These are phyloP conservation scores for Zenarchopterus dispar DNA, from an alignment of 2,797 vertebrate species.

Conservation along the genomic window DNA sequence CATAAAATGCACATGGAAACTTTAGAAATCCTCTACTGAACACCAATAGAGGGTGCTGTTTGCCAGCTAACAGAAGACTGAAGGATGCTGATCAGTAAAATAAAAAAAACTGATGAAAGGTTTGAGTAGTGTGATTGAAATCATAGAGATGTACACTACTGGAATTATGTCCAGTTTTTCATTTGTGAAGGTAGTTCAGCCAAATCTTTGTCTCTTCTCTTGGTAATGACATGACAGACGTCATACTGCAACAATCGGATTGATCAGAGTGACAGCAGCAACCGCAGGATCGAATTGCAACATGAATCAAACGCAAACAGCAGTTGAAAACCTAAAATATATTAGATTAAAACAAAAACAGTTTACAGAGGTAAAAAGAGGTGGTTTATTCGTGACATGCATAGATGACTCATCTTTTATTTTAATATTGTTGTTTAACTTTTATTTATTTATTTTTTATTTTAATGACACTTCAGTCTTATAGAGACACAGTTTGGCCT, in stretches of 20 bases:
- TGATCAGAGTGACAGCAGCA: too few species aligned
- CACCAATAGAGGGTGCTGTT: slow-evolving; percentile 46
- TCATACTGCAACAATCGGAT: too few species aligned
- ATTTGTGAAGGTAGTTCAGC: too few species aligned
- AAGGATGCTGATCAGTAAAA: neutral
- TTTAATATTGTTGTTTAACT: neutral
- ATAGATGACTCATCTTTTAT: neutral
- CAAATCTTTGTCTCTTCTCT: too few species aligned
- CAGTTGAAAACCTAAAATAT: too few species aligned
- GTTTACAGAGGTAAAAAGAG: too few species aligned
- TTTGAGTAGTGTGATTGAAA: slow-evolving; percentile 18
- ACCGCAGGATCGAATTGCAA: too few species aligned
- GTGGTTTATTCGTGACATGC: too few species aligned
- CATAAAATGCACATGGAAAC: neutral
- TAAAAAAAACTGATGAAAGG: slow-evolving; percentile 42
- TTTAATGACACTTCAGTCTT: slow-evolving; percentile 1
- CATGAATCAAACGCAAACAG: too few species aligned
- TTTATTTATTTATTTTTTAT: neutral
- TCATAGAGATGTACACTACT: slow-evolving; percentile 44
- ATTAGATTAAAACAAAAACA: too few species aligned
- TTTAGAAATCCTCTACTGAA: neutral
- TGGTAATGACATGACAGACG: too few species aligned
- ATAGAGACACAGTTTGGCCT: neutral
- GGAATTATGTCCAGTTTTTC: slow-evolving; percentile 8
- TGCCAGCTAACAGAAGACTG: slow-evolving; percentile 9